phyloP scores from a whole-genome alignment of 2,888 invertebrate species.

The Cantharis rufa region DNA sequence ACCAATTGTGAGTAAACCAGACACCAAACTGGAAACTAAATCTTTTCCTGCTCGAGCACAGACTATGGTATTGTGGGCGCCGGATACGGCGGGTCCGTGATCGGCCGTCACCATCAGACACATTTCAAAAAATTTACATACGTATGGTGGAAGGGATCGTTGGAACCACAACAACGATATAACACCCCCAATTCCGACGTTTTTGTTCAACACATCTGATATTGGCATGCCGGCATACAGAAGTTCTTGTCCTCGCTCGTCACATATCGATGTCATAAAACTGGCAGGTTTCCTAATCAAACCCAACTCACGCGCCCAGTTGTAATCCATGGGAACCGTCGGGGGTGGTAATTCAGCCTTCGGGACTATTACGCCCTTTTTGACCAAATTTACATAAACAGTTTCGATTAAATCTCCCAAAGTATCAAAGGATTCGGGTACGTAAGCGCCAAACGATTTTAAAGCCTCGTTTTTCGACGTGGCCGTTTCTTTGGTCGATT shows the following conservation, averaged over 20 bases:
- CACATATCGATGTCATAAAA: conserved; percentile 99
- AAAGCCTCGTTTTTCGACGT: conserved; percentile 88
- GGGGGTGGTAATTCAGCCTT: conserved; percentile 94
- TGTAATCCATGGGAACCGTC: conserved; percentile 99
- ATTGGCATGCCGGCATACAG: conserved; percentile 87
- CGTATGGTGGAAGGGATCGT: conserved; percentile 89
- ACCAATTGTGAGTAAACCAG: conserved; percentile 96
- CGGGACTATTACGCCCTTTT: conserved; percentile 81
- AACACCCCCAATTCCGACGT: conserved; percentile 97
- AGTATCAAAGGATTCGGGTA: conserved; percentile 92
- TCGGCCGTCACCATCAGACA: conserved; percentile 98
- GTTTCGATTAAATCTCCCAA: conserved; percentile 77
- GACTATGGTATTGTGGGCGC: conserved; percentile 98
- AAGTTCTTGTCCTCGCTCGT: conserved; percentile 96
- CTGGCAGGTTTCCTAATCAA: conserved; percentile 98
- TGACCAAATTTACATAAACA: conserved; percentile 78
- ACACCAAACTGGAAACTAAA: conserved; percentile 90
- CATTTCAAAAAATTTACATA: conserved; percentile 98
- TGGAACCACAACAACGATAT: conserved; percentile 99
- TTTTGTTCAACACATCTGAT: conserved; percentile 86
- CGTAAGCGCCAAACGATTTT: conserved; percentile 80
- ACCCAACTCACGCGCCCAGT: conserved; percentile 97
- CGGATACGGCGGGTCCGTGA: conserved; percentile 98
- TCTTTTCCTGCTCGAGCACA: conserved; percentile 98
- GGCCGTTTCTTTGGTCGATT: conserved; percentile 86